Percentiles rank a stretch among this genome's conserved stretches.
phyloP scores from a whole-genome alignment of 2,888 invertebrate genomes.

The Drosophila borborema region DNA sequence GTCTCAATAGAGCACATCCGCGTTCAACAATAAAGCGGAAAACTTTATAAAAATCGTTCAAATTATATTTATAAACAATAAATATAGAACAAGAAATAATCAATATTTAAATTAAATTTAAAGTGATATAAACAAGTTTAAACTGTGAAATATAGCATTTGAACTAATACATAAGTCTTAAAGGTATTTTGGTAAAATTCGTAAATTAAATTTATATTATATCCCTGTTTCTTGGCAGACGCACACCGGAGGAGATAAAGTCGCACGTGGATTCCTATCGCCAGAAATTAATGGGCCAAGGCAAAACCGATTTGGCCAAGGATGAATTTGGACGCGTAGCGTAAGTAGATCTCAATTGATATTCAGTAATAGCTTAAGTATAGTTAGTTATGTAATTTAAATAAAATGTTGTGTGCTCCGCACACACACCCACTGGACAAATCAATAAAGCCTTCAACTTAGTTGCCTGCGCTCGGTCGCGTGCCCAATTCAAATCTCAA shows the following conservation, averaged over 20 bases:
- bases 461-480: constrained; percentile 19
- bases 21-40: constrained; percentile 41
- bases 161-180: neutral
- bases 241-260: constrained; percentile 93
- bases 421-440: constrained; percentile 49
- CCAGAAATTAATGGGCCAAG: constrained; percentile 91
- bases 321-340: constrained; percentile 94
- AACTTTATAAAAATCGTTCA: neutral
- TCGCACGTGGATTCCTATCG: constrained; percentile 95
- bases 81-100: constrained; percentile 16
- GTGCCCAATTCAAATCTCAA: constrained; percentile 52
- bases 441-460: constrained; percentile 61
- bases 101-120: neutral
- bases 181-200: constrained; percentile 2
- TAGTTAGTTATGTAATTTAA: constrained; percentile 65
- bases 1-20: constrained; percentile 72
- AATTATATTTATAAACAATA: constrained; percentile 9
- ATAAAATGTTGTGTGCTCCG: constrained; percentile 37
- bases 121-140: neutral
- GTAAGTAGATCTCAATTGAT: constrained; percentile 64
- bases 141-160: too few species aligned
- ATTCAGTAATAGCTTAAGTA: constrained; percentile 8
- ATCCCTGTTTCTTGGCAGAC: constrained; percentile 86
- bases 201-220: neutral
- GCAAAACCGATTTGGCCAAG: constrained; percentile 87